phyloP scores from a whole-genome alignment of 2,113 vertebrate genomes.

The Dasyurus viverrinus region DNA sequence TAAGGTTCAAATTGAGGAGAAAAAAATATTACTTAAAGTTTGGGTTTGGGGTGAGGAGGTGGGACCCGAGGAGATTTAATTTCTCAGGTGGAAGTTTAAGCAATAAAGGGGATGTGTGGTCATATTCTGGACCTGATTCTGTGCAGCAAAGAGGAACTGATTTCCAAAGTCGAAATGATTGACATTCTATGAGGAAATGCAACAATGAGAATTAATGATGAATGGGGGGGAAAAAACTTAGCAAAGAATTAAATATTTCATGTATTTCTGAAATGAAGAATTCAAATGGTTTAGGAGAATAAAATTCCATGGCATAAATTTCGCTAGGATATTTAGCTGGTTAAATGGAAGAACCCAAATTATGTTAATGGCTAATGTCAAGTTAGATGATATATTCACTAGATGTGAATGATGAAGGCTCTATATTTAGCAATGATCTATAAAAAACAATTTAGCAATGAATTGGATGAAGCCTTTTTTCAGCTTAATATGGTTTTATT shows the following conservation, averaged over 20 bases:
- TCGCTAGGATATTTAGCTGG: background rate
- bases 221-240: background rate
- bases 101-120: background rate
- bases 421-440: no score
- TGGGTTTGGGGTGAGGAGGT: background rate
- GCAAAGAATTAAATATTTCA: background rate
- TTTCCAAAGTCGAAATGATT: background rate
- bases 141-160: background rate
- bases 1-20: background rate
- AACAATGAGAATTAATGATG: background rate
- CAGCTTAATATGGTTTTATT: no score
- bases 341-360: background rate
- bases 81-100: background rate
- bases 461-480: no score
- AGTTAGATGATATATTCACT: background rate
- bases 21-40: background rate
- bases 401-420: no score
- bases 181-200: background rate
- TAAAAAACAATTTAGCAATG: no score
- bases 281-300: background rate
- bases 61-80: background rate
- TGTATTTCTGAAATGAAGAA: background rate
- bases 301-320: background rate
- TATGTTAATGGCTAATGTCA: background rate
- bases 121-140: background rate